Evolutionary conservation across 2,113 vertebrate species (phyloP).

Genomic region (Isurus oxyrinchus): DNA sequence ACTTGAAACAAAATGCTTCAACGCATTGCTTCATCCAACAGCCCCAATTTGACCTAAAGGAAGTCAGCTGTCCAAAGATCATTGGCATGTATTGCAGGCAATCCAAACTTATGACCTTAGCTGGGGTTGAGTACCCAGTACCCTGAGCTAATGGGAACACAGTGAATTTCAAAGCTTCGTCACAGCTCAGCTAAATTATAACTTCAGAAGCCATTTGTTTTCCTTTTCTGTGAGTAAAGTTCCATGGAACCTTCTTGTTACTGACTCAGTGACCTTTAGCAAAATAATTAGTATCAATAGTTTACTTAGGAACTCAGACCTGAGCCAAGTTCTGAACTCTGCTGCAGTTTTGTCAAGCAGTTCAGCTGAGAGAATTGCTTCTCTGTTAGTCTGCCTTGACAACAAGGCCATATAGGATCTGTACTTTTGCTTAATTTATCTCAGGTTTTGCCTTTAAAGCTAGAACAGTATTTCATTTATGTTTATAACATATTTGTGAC

Average conservation of each 20-base stretch:
- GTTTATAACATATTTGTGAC: not conserved
- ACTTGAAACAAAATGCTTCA: not conserved
- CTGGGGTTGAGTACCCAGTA: not conserved
- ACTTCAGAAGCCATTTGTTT: not conserved
- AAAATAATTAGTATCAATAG: not conserved
- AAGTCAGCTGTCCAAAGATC: not conserved
- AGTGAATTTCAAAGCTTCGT: not conserved
- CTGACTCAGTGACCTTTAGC: not conserved
- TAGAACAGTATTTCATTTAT: not conserved
- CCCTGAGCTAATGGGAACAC: not conserved
- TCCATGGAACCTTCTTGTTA: not conserved
- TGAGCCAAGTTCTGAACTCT: not conserved
- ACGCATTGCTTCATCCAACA: not conserved
- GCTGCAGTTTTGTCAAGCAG: not conserved
- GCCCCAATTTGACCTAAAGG: not conserved
- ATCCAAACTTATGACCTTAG: not conserved
- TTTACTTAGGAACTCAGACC: not conserved
- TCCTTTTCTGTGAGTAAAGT: not conserved
- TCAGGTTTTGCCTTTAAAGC: not conserved
- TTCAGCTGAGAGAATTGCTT: not conserved
- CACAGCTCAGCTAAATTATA: not conserved
- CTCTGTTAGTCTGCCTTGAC: not conserved
- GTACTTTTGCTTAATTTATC: not conserved
- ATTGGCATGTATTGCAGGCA: not conserved
- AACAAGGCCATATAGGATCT: not conserved